Base-by-base conservation (phyloP, 2,888 invertebrate species). In the Ectemnius continuus region DNA sequence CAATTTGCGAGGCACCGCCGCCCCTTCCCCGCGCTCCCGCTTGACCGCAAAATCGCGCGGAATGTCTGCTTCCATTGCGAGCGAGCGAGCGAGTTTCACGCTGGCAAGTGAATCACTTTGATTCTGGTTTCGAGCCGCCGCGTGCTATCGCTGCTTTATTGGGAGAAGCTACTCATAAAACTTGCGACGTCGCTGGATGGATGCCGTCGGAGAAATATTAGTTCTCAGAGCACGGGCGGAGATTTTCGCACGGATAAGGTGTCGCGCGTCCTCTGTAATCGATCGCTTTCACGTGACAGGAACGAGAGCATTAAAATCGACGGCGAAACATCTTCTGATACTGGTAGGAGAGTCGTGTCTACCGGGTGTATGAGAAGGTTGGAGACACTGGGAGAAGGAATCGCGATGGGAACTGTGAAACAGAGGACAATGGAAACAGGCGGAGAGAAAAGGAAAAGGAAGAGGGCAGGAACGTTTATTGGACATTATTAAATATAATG, bases 401-500 rank as follows among this genome's bases (percentile, higher is more conserved):
- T 28, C 36, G 36, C 4, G 28, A 20, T 13, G 16, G 18, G 23
- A 20, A 26, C 28, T 23, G 60, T 18, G 69, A 16, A 45, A 47
- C 23, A 14, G 48, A 52, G 13, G 20, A 18, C 14, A n/a, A 45
- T 23, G 56, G 46, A 48, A 16, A 11, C 18, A 23, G 26, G 16
- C n/a, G 26, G 14, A 4, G 5, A 16, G n/a, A 45, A 14, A 48
- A n/a, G 78, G 81, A 82, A 0, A 36, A 46, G n/a, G 16, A 16
- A 11, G 36, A 56, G 20, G 14, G 6, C 70, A 61, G 61, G 52
- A 67, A 63, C 77, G 68, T 77, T 84, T 87, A 88, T 88, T 85
- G 85, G 85, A 86, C 83, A 82, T 87, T 88, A 88, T 87, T 86
- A 87, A 87, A 87, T 88, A 86, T 85, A 86, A 86, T 87, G 81